Evolutionary conservation across 2,888 invertebrate species (phyloP), one percentile per base, ranked within the genome.

Genomic region (Drosophila pseudotakahashii): DNA sequence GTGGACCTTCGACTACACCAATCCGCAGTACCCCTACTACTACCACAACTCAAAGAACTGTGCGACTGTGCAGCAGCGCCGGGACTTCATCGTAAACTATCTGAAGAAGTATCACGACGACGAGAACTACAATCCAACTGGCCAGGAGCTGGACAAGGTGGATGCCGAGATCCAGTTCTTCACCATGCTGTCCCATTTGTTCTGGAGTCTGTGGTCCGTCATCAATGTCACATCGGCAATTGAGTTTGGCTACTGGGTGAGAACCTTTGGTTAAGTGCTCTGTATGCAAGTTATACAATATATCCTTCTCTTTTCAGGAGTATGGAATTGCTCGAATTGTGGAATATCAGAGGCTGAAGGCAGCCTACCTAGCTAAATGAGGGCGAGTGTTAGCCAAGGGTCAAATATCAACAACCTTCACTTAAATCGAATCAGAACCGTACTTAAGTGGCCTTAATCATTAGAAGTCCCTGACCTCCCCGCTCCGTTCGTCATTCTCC

Each of bases 151-250:
- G 26, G 93, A 94, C 75, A 93, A 93, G 19, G 91, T 97, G 3
- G 92, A 97, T 62, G 90, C 93, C 30, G 99, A 99, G 92, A 95
- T 98, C 36, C 94, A 95, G 69, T 94, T 96, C 1, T 99, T 98
- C 90, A 95, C 96, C 0, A 93, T 98, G 70, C 97, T 96, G 30
- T 97, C 97, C 50, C 98, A 99, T 91, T 94, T 99, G 67, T 96
- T 99, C 90, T 99, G 99, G 99, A 94, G 95, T 1, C 93, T 99
- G 0, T 99, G 99, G 99, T 95, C 96, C 2, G 94, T 98, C 36
- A 96, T 97, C 13, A 98, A 98, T 91, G 97, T 97, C 0, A 95
- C 95, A 71, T 95, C 98, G 2, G 95, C 96, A 89, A 98, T 98
- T 84, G 96, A 97, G 16, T 99, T 99, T 89, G 98, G 98, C 61